phyloP scores from a whole-genome alignment of 2,113 vertebrate species.

The Glareola pratincola region DNA sequence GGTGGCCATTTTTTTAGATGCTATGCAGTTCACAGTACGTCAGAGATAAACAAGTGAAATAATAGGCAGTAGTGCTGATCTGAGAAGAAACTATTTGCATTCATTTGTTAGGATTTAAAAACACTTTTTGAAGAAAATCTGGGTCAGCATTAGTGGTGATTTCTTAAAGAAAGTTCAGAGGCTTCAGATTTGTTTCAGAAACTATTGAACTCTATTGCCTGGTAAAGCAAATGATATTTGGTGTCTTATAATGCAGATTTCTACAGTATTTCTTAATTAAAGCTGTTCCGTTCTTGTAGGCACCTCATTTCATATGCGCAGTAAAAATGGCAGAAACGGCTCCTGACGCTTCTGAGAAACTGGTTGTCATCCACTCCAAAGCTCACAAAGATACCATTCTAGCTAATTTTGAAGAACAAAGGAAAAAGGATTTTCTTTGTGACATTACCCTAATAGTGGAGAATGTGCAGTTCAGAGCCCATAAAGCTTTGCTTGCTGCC shows the following conservation, averaged over 20 bases:
- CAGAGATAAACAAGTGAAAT: background rate
- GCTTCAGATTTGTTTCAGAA: background rate
- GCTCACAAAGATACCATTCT: conserved; percentile 85
- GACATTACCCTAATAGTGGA: conserved; percentile 93
- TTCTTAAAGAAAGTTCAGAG: background rate
- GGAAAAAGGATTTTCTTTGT: conserved; percentile 87
- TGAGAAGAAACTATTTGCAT: background rate
- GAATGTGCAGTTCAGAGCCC: conserved; percentile 88
- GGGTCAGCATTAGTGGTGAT: background rate
- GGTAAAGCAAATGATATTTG: background rate
- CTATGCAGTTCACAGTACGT: background rate
- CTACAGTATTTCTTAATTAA: background rate
- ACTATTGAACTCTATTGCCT: background rate
- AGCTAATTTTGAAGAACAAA: conserved; percentile 84
- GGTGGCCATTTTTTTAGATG: background rate
- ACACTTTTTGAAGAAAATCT: background rate
- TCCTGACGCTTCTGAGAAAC: conserved; percentile 54
- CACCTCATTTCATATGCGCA: background rate
- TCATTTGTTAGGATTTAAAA: background rate
- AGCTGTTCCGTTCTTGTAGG: conserved; percentile 45
- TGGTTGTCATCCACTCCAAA: conserved; percentile 79
- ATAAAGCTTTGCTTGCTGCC: conserved; percentile 93
- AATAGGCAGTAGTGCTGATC: background rate
- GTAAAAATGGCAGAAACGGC: conserved; percentile 76
- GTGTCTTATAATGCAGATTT: background rate